Conservation (phyloP, 2,888 invertebrate species). For the Erebia epiphron region DNA sequence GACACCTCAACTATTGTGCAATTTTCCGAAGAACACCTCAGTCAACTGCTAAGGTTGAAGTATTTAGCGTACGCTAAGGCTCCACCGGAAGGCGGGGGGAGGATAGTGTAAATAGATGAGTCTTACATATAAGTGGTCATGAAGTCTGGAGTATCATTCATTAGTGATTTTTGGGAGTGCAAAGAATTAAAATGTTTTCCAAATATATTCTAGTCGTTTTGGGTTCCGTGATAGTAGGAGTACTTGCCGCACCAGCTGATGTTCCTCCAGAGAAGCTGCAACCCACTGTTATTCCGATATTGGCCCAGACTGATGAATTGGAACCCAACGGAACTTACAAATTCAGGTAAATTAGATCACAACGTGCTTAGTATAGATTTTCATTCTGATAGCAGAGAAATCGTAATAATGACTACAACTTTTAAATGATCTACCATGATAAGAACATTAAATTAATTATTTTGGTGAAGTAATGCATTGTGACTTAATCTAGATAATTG, state of each 20-base stretch:
- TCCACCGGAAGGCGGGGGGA: conserved; percentile 77
- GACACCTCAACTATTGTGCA: conserved; percentile 77
- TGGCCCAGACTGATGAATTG: conserved; percentile 77
- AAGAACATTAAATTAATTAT: conserved; percentile 3
- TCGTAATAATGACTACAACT: neutral
- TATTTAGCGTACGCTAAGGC: conserved; percentile 77
- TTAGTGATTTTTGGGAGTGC: conserved; percentile 64
- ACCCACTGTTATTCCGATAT: conserved; percentile 75
- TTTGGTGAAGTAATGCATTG: conserved; percentile 4
- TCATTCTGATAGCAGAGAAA: neutral
- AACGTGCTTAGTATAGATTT: neutral
- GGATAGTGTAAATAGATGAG: conserved; percentile 79
- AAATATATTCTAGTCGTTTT: conserved; percentile 53
- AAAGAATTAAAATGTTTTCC: conserved; percentile 55
- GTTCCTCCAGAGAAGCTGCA: conserved; percentile 64
- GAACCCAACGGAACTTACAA: conserved; percentile 79
- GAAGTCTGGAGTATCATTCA: conserved; percentile 74
- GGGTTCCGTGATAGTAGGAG: conserved; percentile 49
- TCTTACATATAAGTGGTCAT: conserved; percentile 76
- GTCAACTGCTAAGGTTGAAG: conserved; percentile 79
- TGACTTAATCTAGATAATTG: conserved; percentile 3
- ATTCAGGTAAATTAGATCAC: conserved; percentile 60
- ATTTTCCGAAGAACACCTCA: conserved; percentile 77
- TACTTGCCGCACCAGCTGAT: conserved; percentile 52
- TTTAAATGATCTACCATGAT: neutral